Conservation (phyloP, 2,888 invertebrate genomes). For the Smittia sp. region DNA sequence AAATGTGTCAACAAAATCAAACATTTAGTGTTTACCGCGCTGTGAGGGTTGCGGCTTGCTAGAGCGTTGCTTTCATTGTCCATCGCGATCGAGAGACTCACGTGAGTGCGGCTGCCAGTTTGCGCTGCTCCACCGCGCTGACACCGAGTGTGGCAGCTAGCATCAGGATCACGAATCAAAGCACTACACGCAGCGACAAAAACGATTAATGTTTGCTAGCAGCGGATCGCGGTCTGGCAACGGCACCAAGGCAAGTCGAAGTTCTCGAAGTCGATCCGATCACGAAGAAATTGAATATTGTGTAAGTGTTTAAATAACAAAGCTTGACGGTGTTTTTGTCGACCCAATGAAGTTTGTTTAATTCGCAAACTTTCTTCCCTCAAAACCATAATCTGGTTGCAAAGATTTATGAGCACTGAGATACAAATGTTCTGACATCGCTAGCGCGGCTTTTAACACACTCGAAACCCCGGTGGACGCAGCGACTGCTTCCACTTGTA, state of each 20-base stretch:
- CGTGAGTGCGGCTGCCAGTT: slow-evolving; percentile 90
- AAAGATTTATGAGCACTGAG: slow-evolving; percentile 4
- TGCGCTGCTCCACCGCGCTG: slow-evolving; percentile 82
- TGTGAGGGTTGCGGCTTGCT: slow-evolving; percentile 83
- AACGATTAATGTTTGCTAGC: slow-evolving; percentile 14
- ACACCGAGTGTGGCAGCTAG: slow-evolving; percentile 63
- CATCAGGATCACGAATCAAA: slow-evolving; percentile 47
- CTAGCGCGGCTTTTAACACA: no score
- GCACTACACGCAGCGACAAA: slow-evolving; percentile 31
- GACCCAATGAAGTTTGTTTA: background rate
- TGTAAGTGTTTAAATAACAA: slow-evolving; percentile 32
- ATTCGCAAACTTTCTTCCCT: background rate
- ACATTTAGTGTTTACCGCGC: slow-evolving; percentile 55
- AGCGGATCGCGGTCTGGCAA: slow-evolving; percentile 1
- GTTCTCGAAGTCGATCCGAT: slow-evolving; percentile 19
- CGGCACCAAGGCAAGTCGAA: slow-evolving; percentile 3
- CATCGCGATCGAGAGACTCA: slow-evolving; percentile 68
- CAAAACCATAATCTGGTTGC: background rate
- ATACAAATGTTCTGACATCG: background rate
- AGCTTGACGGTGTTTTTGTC: background rate
- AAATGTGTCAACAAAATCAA: background rate
- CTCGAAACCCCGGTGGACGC: no score
- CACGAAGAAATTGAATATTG: slow-evolving; percentile 40
- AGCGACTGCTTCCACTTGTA: no score
- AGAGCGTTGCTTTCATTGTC: slow-evolving; percentile 86